Evolutionary conservation across 2,888 invertebrate species (phyloP).

Genomic region (Ennomos fuscantarius): DNA sequence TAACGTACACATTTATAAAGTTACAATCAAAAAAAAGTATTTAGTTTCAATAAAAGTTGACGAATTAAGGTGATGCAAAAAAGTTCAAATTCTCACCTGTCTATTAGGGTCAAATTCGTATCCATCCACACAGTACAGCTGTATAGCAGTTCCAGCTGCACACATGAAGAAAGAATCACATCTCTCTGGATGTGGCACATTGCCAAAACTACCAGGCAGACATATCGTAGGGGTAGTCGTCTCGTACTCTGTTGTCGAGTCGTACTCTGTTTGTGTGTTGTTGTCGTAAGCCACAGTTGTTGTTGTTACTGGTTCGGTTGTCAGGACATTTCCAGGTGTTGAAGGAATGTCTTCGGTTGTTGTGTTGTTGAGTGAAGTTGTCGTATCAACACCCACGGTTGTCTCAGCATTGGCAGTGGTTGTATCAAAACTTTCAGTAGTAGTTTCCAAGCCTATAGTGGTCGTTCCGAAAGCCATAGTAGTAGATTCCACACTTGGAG

Average conservation of each 20-base stretch:
- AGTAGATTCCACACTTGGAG: conserved; percentile 9
- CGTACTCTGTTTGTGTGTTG: background rate
- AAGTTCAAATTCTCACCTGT: conserved; percentile 2
- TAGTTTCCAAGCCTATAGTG: background rate
- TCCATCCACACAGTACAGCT: conserved; percentile 31
- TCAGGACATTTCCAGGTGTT: no score
- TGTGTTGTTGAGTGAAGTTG: background rate
- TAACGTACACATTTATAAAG: no score
- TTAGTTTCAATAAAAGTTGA: no score
- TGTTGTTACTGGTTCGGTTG: background rate
- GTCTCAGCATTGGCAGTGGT: conserved; percentile 15
- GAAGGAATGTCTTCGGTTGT: no score
- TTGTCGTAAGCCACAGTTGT: conserved; percentile 1
- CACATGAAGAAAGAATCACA: conserved; percentile 47
- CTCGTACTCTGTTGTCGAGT: conserved; percentile 4
- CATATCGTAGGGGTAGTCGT: conserved; percentile 23
- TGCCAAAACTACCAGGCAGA: conserved; percentile 37
- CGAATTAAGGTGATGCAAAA: no score
- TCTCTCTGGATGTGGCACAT: conserved; percentile 40
- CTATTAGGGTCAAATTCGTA: conserved; percentile 14
- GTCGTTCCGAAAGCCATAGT: background rate
- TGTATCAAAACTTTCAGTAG: conserved; percentile 6
- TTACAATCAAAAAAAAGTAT: no score
- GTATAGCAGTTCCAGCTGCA: conserved; percentile 31
- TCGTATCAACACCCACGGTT: background rate